Evolutionary conservation across 1,140 invertebrate species (phyloP), one percentile per base, ranked within the genome.

Genomic region (Leptonema lineaticorne): DNA sequence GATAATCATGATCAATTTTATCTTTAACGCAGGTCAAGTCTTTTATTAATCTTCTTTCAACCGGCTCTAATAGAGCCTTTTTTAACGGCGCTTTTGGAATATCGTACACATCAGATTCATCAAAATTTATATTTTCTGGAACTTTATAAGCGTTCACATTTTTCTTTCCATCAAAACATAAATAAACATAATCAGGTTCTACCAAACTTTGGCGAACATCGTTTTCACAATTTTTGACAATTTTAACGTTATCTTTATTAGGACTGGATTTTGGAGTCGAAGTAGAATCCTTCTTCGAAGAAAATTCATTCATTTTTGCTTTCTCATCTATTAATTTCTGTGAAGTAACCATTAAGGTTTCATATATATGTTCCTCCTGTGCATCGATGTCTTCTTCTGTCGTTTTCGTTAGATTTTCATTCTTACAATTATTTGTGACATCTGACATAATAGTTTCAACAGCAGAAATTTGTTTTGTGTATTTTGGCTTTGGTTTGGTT

Each of bases 291-390:
- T 59, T 59, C 6, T 16, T 33, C n/a, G n/a, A n/a, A 1, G 57
- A 30, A 18, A 16, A 22, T 14, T 59, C 18, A 26, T 26, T 16
- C 26, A 27, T 16, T 27, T 28, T 37, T 6, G 33, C 26, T 45
- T 24, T 62, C 5, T 41, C 30, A 20, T 57, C 29, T 28, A 53
- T 65, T 8, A 30, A 16, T 27, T 71, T 71, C 6, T 71, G 45
- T 8, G 70, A 67, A 63, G 30, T 72, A 0, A 64, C 22, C 22
- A 62, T 74, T 50, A 83, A 73, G 16, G 81, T 82, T 74, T 83
- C 82, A 50, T 83, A 83, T 67, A 83, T 80, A 66, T 82, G 81
- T 69, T 85, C 86, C 62, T 87, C 86, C 27, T 57, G 28, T 46
- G 29, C 11, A n/a, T 18, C 16, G n/a, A n/a, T n/a, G n/a, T n/a